Base-by-base conservation (phyloP, 2,113 vertebrate genomes). In the Siniperca chuatsi region DNA sequence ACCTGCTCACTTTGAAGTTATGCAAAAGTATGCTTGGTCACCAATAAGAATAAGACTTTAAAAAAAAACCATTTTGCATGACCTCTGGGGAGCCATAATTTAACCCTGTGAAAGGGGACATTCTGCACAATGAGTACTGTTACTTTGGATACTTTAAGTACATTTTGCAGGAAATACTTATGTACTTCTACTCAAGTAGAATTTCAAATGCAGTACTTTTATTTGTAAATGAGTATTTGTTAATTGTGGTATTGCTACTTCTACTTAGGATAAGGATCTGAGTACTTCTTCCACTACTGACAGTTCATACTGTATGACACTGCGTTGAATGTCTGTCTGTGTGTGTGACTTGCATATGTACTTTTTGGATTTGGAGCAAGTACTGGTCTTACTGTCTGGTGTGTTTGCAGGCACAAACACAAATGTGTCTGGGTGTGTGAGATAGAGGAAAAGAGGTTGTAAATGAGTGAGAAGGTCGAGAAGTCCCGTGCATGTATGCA, bases 361-460 rank as follows among this genome's bases (percentile, higher is more conserved):
- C 40, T 25, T 25, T 75, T 33, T 79, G 8, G n/a, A 33, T 66
- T n/a, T 42, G 12, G 16, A 62, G 21, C 64, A 37, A 44, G 42
- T 60, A 57, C 78, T 74, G 74, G 82, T 84, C 18, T 50, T 16
- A 13, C 50, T 12, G 42, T 50, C 50, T 55, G 1, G 20, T 23
- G 4, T 73, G 62, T 84, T 57, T 76, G 29, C 68, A 62, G 40
- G 54, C 1, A 29, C 57, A 79, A 79, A 75, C 57, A 70, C 48
- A 48, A 21, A 13, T 42, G 9, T 58, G 18, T 37, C 4, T 77
- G 52, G 5, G 58, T 48, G 6, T 50, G 13, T 33, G 75, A 40
- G 12, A 37, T 0, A 33, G 12, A 62, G 13, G 8, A 13, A 20
- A 6, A 69, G 55, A 61, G 29, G 58, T 12, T 29, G 8, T 40